Percentiles rank a stretch among this genome's conserved stretches.
Conservation (phyloP, 1,140 invertebrate genomes). For the Ips typographus region DNA sequence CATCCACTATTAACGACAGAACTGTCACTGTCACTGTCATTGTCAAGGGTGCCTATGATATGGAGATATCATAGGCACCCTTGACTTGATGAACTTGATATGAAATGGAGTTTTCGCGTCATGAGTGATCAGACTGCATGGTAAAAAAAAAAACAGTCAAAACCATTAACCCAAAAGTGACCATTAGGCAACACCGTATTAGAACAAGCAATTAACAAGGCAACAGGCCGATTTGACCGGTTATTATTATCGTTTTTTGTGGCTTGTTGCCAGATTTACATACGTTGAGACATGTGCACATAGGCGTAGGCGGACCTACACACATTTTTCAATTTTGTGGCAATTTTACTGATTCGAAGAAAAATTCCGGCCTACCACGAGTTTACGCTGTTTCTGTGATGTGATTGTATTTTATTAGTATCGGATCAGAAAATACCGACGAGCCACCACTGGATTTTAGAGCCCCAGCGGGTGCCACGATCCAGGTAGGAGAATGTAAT, state of each 20-base stretch:
- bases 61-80: too few species aligned
- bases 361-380: neutral
- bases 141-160: too few species aligned
- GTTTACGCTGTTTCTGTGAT: neutral
- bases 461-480: conserved; percentile 26
- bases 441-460: neutral
- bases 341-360: neutral
- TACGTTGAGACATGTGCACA: conserved; percentile 5
- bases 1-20: too few species aligned
- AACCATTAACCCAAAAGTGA: neutral
- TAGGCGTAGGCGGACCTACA: conserved; percentile 15
- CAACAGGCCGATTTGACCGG: conserved; percentile 14
- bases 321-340: neutral
- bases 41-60: too few species aligned
- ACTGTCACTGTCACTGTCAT: too few species aligned
- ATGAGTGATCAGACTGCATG: too few species aligned
- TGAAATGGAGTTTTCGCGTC: too few species aligned
- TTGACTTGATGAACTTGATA: too few species aligned
- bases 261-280: conserved; percentile 21
- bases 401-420: neutral
- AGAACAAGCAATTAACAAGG: conserved; percentile 17
- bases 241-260: conserved; percentile 13
- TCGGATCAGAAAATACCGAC: neutral
- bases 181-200: conserved; percentile 9
- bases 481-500: conserved; percentile 31